These are phyloP conservation scores for Dendrolimus houi DNA, from an alignment of 2,888 invertebrate species.

Conservation along the genomic window DNA sequence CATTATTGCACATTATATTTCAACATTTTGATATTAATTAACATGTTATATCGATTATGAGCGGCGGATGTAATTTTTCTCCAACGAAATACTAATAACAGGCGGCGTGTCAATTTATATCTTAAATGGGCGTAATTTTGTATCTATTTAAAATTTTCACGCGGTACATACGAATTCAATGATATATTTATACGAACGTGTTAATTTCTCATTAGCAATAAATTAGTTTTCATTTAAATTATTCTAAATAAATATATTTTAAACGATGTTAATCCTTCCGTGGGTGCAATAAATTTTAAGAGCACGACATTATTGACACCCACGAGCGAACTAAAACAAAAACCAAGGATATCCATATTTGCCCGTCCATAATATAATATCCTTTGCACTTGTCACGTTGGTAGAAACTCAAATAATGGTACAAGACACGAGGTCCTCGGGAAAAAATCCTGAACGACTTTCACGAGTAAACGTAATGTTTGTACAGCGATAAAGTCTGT, in stretches of 20 bases:
- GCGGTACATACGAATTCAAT: not conserved
- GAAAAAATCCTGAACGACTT: conserved; percentile 65
- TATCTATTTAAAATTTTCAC: not conserved
- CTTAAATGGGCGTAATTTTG: not conserved
- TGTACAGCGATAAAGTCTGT: conserved; percentile 67
- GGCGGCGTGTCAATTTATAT: not conserved
- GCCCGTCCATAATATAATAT: conserved; percentile 53
- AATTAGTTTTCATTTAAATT: conserved; percentile 7
- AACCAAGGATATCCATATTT: conserved; percentile 57
- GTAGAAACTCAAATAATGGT: conserved; percentile 66
- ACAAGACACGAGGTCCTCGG: conserved; percentile 38
- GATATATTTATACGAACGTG: not conserved
- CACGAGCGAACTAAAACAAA: conserved; percentile 45
- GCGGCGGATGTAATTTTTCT: conserved; percentile 5
- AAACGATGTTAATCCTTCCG: conserved; percentile 28
- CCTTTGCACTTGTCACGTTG: conserved; percentile 71
- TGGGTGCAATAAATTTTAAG: conserved; percentile 36
- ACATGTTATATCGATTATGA: conserved; percentile 10
- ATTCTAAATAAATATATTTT: conserved; percentile 18
- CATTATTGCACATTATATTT: conserved; percentile 23
- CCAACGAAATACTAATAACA: conserved; percentile 2
- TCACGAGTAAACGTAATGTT: conserved; percentile 69
- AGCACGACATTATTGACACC: conserved; percentile 31
- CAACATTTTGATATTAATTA: conserved; percentile 12
- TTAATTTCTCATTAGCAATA: conserved; percentile 4